phyloP scores from a whole-genome alignment of 2,113 vertebrate genomes.

The Malaclemys terrapin region DNA sequence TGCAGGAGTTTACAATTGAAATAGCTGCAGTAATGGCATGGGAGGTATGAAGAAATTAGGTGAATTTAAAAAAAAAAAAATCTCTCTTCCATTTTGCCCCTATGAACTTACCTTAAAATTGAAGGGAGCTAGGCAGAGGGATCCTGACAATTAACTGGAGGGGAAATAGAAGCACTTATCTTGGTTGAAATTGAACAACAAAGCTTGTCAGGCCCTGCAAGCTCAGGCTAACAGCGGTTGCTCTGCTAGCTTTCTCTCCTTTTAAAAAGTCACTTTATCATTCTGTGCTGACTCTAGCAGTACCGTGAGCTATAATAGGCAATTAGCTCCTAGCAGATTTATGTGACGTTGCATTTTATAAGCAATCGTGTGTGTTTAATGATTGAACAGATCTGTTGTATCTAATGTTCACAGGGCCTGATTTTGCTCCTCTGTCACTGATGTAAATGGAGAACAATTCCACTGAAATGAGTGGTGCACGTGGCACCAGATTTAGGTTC shows the following conservation, averaged over 20 bases:
- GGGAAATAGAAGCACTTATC: not conserved
- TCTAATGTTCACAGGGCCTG: rapidly evolving
- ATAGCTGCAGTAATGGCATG: not conserved
- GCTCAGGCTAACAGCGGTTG: rapidly evolving
- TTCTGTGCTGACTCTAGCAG: constrained; percentile 30
- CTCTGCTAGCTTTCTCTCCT: not conserved
- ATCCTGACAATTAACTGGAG: rapidly evolving
- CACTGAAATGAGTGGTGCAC: not conserved
- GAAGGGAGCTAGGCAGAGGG: not conserved
- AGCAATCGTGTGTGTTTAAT: constrained; percentile 62
- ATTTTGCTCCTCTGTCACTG: rapidly evolving
- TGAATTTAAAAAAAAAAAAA: not conserved
- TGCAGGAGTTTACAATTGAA: rapidly evolving
- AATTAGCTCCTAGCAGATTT: constrained; percentile 69
- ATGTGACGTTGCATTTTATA: constrained; percentile 36
- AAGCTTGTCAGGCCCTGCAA: rapidly evolving
- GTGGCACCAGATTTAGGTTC: not conserved
- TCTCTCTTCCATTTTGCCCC: not conserved
- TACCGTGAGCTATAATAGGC: constrained; percentile 49
- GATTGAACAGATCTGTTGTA: constrained; percentile 38
- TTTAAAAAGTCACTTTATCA: constrained; percentile 25
- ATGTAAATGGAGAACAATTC: not conserved
- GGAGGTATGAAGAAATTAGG: not conserved
- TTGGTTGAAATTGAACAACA: not conserved
- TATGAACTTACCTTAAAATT: not conserved